These are phyloP conservation scores for Halocynthia roretzi DNA, from an alignment of 23 tunicate genomes.

Conservation along the genomic window DNA sequence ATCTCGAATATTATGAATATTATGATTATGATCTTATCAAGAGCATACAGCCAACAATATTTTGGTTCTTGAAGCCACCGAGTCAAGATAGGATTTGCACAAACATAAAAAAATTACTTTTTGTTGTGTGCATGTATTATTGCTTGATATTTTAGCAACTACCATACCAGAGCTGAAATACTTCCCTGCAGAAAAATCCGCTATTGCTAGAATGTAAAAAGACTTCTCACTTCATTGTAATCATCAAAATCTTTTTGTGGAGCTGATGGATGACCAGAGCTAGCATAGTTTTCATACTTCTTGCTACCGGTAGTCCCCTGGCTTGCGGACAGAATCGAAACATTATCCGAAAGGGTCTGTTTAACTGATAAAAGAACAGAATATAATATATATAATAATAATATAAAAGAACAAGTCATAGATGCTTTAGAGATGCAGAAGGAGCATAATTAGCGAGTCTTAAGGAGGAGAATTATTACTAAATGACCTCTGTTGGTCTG, in stretches of 20 bases:
- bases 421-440: too few species aligned
- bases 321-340: slow-evolving; percentile 70
- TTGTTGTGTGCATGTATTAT: too few species aligned
- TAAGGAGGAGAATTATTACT: too few species aligned
- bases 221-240: neutral
- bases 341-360: slow-evolving; percentile 84
- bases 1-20: neutral
- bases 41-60: neutral
- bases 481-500: too few species aligned
- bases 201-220: too few species aligned
- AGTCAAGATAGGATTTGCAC: too few species aligned
- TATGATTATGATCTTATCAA: neutral
- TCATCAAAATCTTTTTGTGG: neutral
- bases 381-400: neutral
- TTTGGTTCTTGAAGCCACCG: too few species aligned
- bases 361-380: slow-evolving; percentile 33
- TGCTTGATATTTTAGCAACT: too few species aligned
- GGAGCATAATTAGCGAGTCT: too few species aligned
- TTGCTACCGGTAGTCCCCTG: slow-evolving; percentile 14
- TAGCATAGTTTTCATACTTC: neutral
- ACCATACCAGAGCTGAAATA: too few species aligned
- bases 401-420: neutral
- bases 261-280: neutral
- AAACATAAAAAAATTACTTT: too few species aligned
- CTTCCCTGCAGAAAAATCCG: too few species aligned